phyloP scores from a whole-genome alignment of 2,797 vertebrate genomes.

The Chaenodraco wilsoni region DNA sequence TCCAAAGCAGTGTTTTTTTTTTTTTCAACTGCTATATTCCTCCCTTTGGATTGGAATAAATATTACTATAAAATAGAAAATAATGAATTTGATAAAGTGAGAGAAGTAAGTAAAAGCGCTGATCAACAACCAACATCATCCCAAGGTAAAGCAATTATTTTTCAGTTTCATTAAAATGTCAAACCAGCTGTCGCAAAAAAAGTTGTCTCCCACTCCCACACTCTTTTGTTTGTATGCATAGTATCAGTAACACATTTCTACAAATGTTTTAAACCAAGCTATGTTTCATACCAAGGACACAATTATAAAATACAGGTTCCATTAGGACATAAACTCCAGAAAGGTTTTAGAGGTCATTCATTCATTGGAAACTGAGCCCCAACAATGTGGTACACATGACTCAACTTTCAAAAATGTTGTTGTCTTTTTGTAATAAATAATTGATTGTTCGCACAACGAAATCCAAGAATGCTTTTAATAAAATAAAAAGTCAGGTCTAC shows the following conservation, averaged over 20 bases:
- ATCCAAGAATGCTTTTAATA: neutral
- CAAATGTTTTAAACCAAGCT: neutral
- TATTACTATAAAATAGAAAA: slow-evolving; percentile 20
- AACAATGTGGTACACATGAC: neutral
- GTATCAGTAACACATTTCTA: slow-evolving; percentile 4
- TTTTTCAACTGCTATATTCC: slow-evolving; percentile 23
- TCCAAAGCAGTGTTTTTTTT: slow-evolving; percentile 18
- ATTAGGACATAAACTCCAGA: neutral
- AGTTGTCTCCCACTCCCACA: slow-evolving; percentile 32
- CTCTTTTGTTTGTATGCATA: slow-evolving; percentile 9
- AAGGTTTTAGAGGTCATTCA: neutral
- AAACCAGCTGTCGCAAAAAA: slow-evolving; percentile 30
- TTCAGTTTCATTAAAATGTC: slow-evolving; percentile 52
- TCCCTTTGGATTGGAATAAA: slow-evolving; percentile 38
- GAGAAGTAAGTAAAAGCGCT: slow-evolving; percentile 31
- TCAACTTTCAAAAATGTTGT: neutral
- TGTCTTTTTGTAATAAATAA: neutral
- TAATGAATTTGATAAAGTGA: slow-evolving; percentile 37
- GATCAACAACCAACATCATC: slow-evolving; percentile 32
- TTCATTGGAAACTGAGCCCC: neutral
- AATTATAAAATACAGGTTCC: neutral
- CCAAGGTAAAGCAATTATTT: slow-evolving; percentile 37
- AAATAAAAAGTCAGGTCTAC: neutral
- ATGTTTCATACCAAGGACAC: slow-evolving; percentile 1
- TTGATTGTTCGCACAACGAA: neutral